Base-by-base conservation (phyloP, 1,140 invertebrate genomes). In the Drosophila ohnishii region DNA sequence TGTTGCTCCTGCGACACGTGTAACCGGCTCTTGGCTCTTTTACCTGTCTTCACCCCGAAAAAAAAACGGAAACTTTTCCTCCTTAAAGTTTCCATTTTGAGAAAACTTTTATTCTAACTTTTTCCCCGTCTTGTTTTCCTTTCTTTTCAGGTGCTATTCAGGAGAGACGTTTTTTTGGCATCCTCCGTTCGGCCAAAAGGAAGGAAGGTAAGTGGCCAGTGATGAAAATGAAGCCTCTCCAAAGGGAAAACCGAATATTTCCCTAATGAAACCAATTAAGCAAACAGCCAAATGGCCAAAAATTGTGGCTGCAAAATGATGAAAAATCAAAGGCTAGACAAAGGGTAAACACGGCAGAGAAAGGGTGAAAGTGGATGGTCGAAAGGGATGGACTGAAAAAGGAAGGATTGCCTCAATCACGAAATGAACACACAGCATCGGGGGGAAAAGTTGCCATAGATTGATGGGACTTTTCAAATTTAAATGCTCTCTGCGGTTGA, bases 301-400 rank as follows among this genome's bases (percentile, higher is more conserved):
- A 70, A 65, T 80, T 77, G 64, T 80, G 64, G 67, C 62, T 32
- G 40, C 16, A 48, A 60, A 87, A 76, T 55, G 51, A 75, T 76
- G 71, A 86, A 76, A 87, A 78, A 86, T 87, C 83, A 86, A 86
- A 83, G 83, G 83, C 83, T 75, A 86, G 83, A 86, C 83, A 82
- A 79, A 69, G 66, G 79, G 78, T 87, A 86, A 86, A 86, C 82
- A 86, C 45, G 48, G 11, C 34, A 34, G 25, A n/a, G 32, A 44
- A 48, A 22, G 53, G 42, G 53, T 34, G 73, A 66, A 34, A 60
- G 42, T 47, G 50, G 22, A 55, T 25, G 19, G 51, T 22, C 13
- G 19, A 19, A 16, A 64, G 19, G 48, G 40, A 44, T 5, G 35
- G 10, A 5, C 10, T 10, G 57, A 56, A 74, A 56, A 74, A 56